Conservation (phyloP, 2,888 invertebrate genomes). For the Melanostoma scalare region DNA sequence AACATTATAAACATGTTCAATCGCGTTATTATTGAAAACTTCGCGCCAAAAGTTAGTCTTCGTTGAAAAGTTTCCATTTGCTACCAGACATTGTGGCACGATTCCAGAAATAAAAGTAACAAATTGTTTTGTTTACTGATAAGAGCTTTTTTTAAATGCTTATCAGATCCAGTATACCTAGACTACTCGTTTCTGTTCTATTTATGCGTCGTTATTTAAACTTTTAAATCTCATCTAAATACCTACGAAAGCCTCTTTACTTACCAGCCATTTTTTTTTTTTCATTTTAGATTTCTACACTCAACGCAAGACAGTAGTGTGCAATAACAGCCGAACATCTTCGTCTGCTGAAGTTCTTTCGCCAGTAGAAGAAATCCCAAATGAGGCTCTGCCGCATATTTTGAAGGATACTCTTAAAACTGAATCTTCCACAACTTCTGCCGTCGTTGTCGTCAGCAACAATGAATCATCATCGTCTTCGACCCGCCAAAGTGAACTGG, state of each 20-base stretch:
- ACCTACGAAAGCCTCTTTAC: neutral
- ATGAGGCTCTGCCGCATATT: neutral
- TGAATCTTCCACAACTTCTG: conserved; percentile 3
- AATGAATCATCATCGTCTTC: conserved; percentile 28
- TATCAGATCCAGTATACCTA: conserved; percentile 13
- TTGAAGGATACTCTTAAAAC: conserved; percentile 11
- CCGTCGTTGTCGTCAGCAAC: neutral
- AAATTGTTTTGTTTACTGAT: conserved; percentile 6
- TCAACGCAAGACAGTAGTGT: conserved; percentile 41
- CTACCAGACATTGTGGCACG: conserved; percentile 44
- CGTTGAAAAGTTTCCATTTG: conserved; percentile 28
- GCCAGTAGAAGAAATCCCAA: neutral
- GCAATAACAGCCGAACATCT: conserved; percentile 35
- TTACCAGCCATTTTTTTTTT: conserved; percentile 8
- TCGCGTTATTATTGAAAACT: conserved; percentile 40
- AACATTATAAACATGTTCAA: conserved; percentile 31
- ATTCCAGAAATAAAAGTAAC: neutral
- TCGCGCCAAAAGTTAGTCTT: conserved; percentile 40
- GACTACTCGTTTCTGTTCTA: neutral
- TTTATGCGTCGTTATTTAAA: conserved; percentile 38
- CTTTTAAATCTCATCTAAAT: conserved; percentile 2
- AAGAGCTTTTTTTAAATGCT: conserved; percentile 17
- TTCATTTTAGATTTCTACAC: conserved; percentile 54
- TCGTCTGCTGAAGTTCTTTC: conserved; percentile 13
- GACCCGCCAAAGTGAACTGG: conserved; percentile 22